Percentiles rank a stretch among this genome's conserved stretches.
Evolutionary conservation across 1,140 invertebrate species (phyloP).

Genomic region (Tetranychus cinnabarinus): DNA sequence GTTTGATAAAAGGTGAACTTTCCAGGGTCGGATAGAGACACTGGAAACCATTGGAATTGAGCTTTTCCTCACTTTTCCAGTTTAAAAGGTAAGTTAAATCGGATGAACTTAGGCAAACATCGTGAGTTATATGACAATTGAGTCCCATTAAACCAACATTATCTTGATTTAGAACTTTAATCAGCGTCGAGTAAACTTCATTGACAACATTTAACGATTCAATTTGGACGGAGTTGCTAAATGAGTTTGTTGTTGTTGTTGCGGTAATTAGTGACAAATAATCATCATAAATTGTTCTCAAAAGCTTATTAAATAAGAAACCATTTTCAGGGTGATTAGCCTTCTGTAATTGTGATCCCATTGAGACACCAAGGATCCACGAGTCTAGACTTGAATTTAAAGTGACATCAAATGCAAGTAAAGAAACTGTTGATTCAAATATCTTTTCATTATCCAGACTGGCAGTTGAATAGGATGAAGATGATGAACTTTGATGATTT

Average conservation of each 20-base stretch:
- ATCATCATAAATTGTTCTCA: conserved; percentile 12
- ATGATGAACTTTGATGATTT: background rate
- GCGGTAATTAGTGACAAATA: conserved; percentile 12
- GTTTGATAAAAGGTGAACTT: background rate
- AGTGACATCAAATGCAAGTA: conserved; percentile 17
- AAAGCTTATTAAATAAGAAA: conserved; percentile 7
- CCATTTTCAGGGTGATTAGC: conserved; percentile 3
- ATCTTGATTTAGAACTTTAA: conserved; percentile 2
- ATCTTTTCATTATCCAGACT: background rate
- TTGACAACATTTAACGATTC: conserved; percentile 4
- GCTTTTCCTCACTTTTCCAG: conserved; percentile 15
- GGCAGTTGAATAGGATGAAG: background rate
- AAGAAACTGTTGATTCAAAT: conserved; percentile 15
- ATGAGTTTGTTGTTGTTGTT: no score
- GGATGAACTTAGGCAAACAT: conserved; percentile 18
- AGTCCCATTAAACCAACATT: conserved; percentile 15
- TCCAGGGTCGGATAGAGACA: background rate
- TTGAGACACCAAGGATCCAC: conserved; percentile 16
- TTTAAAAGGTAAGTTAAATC: conserved; percentile 19
- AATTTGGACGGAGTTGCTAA: no score
- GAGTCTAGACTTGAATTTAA: conserved; percentile 18
- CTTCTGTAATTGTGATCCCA: conserved; percentile 13
- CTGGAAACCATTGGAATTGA: conserved; percentile 10
- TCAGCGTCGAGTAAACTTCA: conserved; percentile 9
- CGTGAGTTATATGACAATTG: conserved; percentile 16